These are phyloP conservation scores for Acipenser oxyrinchus DNA, from an alignment of 2,797 vertebrate genomes.

Conservation along the genomic window DNA sequence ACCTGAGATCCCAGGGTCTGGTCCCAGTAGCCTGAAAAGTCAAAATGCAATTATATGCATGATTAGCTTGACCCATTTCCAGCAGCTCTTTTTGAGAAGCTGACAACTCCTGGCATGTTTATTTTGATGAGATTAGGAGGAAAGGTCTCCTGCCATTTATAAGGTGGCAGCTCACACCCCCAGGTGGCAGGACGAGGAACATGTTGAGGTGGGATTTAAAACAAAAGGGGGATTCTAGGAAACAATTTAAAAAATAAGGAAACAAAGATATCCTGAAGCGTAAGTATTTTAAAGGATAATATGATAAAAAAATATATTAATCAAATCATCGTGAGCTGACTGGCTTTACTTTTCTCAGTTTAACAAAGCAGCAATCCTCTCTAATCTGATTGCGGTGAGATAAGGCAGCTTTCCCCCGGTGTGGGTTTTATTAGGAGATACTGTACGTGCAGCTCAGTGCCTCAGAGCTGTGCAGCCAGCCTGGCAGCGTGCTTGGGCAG, in stretches of 20 bases:
- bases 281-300: conserved; percentile 55
- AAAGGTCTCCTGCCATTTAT: conserved; percentile 48
- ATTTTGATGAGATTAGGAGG: conserved; percentile 63
- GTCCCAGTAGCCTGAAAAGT: conserved; percentile 74
- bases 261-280: conserved; percentile 59
- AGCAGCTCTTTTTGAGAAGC: conserved; percentile 57
- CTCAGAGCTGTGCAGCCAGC: conserved; percentile 31
- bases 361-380: conserved; percentile 58
- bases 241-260: conserved; percentile 34
- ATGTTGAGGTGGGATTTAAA: conserved; percentile 13
- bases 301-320: conserved; percentile 61
- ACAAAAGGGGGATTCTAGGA: conserved; percentile 30
- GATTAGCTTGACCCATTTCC: conserved; percentile 82
- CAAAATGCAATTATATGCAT: conserved; percentile 91
- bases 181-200: conserved; percentile 55
- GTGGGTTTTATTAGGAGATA: conserved; percentile 52
- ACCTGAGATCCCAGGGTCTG: conserved; percentile 77
- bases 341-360: conserved; percentile 51
- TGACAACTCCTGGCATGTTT: conserved; percentile 59
- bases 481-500: not conserved
- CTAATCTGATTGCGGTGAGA: conserved; percentile 72
- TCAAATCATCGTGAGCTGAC: conserved; percentile 67
- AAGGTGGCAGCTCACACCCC: conserved; percentile 59
- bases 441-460: conserved; percentile 30
- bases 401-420: conserved; percentile 61